Percentiles rank a stretch among this genome's conserved stretches.
phyloP scores from a whole-genome alignment of 2,888 invertebrate genomes.

The Acleris emargana region DNA sequence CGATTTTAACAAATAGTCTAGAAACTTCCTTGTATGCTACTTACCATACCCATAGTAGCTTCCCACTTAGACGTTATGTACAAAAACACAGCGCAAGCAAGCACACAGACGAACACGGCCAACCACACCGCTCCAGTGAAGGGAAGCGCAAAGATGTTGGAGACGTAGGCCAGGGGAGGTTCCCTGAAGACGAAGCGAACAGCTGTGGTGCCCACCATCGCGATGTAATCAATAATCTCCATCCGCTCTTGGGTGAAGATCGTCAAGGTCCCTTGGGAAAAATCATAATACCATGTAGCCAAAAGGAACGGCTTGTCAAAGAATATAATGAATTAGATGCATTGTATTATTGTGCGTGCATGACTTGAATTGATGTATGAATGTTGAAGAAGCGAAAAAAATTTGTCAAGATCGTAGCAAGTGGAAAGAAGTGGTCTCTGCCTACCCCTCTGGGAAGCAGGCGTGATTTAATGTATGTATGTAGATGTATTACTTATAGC shows the following conservation, averaged over 20 bases:
- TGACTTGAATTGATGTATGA: too few relatives aligned
- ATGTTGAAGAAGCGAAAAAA: too few relatives aligned
- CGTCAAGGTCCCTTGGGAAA: conserved; percentile 62
- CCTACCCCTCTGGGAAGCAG: too few relatives aligned
- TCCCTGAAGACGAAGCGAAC: conserved; percentile 86
- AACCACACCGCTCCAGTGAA: conserved; percentile 86
- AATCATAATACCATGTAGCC: background rate
- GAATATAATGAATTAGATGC: too few relatives aligned
- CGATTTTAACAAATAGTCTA: too few relatives aligned
- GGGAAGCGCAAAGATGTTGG: conserved; percentile 87
- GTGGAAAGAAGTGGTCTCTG: too few relatives aligned
- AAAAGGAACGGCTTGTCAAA: background rate
- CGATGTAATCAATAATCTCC: conserved; percentile 79
- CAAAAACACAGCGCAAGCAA: conserved; percentile 72
- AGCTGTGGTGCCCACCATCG: conserved; percentile 79
- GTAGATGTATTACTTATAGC: too few relatives aligned
- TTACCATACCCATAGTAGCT: conserved; percentile 68
- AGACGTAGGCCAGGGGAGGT: conserved; percentile 86
- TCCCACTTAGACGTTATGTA: conserved; percentile 79
- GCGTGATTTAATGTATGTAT: too few relatives aligned
- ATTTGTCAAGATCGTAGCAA: too few relatives aligned
- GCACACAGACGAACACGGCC: conserved; percentile 76
- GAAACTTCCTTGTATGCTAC: conserved; percentile 18
- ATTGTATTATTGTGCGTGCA: too few relatives aligned
- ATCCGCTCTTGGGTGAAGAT: conserved; percentile 73